phyloP scores from a whole-genome alignment of 2,888 invertebrate species.

The Andrena bicolor region DNA sequence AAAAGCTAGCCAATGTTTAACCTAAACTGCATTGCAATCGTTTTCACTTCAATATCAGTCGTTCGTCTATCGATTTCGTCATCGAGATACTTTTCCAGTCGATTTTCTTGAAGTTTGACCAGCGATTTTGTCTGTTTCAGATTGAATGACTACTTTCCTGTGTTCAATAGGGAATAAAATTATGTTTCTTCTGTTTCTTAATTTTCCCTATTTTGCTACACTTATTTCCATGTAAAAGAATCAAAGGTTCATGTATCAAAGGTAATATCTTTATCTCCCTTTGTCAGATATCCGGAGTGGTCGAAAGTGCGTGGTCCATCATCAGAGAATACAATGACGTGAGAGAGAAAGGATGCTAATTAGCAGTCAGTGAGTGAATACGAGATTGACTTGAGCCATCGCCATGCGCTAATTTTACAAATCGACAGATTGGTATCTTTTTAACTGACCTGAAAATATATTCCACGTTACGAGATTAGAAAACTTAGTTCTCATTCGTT shows the following conservation, averaged over 20 bases:
- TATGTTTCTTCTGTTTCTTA: too few species aligned
- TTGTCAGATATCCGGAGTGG: conserved; percentile 68
- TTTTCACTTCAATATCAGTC: not conserved
- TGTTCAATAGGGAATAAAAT: too few species aligned
- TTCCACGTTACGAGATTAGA: not conserved
- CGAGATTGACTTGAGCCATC: not conserved
- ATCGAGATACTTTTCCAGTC: not conserved
- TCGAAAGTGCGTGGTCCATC: conserved; percentile 66
- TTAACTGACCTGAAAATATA: not conserved
- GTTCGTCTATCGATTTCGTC: not conserved
- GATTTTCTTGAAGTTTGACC: not conserved
- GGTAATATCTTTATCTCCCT: conserved; percentile 7
- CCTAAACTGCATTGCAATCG: too few species aligned
- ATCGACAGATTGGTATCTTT: not conserved
- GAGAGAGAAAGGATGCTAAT: conserved; percentile 49
- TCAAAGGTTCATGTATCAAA: too few species aligned
- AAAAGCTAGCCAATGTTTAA: too few species aligned
- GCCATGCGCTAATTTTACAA: not conserved
- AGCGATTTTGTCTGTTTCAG: too few species aligned
- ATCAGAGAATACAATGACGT: conserved; percentile 53
- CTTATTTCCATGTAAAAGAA: too few species aligned
- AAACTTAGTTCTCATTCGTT: not conserved
- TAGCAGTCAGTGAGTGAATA: not conserved
- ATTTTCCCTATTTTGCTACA: too few species aligned
- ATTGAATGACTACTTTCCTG: too few species aligned